A percentile compares a stretch with the other conserved stretches of the same genome.
Conservation (phyloP, 1,140 invertebrate genomes). For the Vollenhovia emeryi region DNA sequence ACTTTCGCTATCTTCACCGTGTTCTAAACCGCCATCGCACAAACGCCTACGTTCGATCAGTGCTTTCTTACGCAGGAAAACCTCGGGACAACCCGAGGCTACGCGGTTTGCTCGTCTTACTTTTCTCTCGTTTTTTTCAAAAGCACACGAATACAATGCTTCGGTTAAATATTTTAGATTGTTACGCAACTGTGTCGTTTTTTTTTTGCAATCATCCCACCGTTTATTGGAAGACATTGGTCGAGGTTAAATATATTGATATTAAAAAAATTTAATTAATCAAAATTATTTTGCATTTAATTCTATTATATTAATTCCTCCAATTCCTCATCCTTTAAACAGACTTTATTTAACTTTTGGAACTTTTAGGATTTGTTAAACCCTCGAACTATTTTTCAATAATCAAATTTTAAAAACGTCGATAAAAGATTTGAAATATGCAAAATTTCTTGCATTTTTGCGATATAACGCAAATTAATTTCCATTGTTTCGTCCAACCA, state of each 20-base stretch:
- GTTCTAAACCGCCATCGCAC: conserved; percentile 84
- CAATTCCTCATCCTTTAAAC: neutral
- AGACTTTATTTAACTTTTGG: neutral
- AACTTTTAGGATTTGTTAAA: neutral
- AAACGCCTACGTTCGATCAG: conserved; percentile 65
- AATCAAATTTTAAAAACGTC: neutral
- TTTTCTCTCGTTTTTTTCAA: conserved; percentile 6
- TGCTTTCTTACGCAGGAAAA: conserved; percentile 12
- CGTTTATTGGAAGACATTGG: neutral
- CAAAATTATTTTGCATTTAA: neutral
- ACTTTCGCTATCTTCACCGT: conserved; percentile 90
- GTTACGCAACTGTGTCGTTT: conserved; percentile 7
- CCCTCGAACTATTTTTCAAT: neutral
- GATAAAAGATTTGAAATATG: neutral
- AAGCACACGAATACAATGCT: conserved; percentile 30
- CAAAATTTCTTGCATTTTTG: neutral
- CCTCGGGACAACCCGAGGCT: neutral
- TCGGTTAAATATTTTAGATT: neutral
- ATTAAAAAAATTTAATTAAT: neutral
- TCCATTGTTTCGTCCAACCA: neutral
- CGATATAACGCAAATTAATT: neutral
- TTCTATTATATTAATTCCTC: neutral
- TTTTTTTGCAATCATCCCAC: neutral
- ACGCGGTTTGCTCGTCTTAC: neutral
- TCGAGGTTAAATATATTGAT: neutral